Conservation (phyloP, 2,797 vertebrate species). For the Schizopygopsis malacanthus region DNA sequence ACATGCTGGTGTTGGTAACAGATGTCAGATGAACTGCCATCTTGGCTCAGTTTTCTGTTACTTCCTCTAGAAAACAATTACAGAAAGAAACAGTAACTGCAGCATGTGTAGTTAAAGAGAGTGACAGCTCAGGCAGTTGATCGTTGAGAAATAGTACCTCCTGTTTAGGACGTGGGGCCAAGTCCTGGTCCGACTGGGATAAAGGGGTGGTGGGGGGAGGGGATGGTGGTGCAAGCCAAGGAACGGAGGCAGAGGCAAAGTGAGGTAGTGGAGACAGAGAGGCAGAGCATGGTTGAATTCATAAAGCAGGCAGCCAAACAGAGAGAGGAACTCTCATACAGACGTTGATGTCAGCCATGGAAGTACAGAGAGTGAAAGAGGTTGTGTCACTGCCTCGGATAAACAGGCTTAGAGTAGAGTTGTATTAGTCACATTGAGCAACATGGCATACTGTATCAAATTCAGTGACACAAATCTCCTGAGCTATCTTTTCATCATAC, state of each 20-base stretch:
- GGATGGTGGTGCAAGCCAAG: constrained; percentile 52
- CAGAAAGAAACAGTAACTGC: constrained; percentile 55
- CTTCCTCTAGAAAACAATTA: constrained; percentile 46
- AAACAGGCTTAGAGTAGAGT: constrained; percentile 14
- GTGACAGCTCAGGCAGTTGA: constrained; percentile 62
- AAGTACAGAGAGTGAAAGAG: constrained; percentile 45
- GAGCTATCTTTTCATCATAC: constrained; percentile 1
- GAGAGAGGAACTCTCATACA: constrained; percentile 55
- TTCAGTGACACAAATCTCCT: constrained; percentile 53
- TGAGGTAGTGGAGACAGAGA: constrained; percentile 72
- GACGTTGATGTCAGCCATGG: constrained; percentile 47
- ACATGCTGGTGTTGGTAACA: constrained; percentile 53
- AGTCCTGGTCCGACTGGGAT: constrained; percentile 91
- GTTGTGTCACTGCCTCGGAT: constrained; percentile 49
- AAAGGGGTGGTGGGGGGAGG: constrained; percentile 66
- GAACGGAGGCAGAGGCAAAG: constrained; percentile 65
- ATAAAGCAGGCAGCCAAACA: constrained; percentile 69
- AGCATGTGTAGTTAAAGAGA: constrained; percentile 42
- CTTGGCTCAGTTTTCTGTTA: constrained; percentile 40
- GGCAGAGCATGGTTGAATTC: constrained; percentile 72
- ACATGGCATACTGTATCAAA: constrained; percentile 28
- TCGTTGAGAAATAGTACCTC: constrained; percentile 86
- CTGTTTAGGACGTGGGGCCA: constrained; percentile 94
- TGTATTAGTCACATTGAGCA: constrained; percentile 1
- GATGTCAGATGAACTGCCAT: constrained; percentile 21